Evolutionary conservation across 2,797 vertebrate genomes (phyloP), one percentile per base, ranked within the genome.

Genomic region (Myripristis murdjan): DNA sequence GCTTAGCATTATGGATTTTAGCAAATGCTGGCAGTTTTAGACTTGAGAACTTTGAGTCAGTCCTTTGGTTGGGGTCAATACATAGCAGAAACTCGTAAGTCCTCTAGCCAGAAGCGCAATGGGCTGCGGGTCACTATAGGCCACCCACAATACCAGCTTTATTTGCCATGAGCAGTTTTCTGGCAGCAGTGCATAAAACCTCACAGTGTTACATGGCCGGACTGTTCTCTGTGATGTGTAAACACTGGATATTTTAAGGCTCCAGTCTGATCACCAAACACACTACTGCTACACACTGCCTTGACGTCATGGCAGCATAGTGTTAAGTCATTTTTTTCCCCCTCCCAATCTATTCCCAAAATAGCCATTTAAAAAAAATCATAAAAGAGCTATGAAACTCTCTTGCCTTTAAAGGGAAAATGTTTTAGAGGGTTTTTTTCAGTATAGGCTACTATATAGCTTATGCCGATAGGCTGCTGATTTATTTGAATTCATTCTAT

Each of bases 71-170:
- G 90, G 88, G 91, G 90, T 84, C 87, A 71, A 83, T 81, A 91
- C 91, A 87, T 91, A 87, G 85, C 79, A 75, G 78, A 78, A 81
- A 80, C 86, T 91, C 90, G 89, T 91, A 88, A 91, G 85, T 89
- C 73, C 86, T 79, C 85, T 90, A 90, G 89, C 93, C 90, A 92
- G 89, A 75, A 81, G 74, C 81, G 44, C 69, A 24, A 35, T 51
- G 71, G 79, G 81, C 64, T 82, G 91, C 83, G 87, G 92, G 92
- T 95, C 91, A 94, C 79, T 46, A 23, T 80, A 88, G 88, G 75
- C 79, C 91, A 90, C 87, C 82, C 85, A 94, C 95, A 96, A 95
- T 92, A 87, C 89, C 87, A 86, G 87, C 83, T 78, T 92, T 95
- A 93, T 96, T 94, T 93, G 90, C 91, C 90, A 84, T 66, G 74